These are phyloP conservation scores for Trematomus bernacchii DNA, from an alignment of 2,797 vertebrate species.

Conservation along the genomic window DNA sequence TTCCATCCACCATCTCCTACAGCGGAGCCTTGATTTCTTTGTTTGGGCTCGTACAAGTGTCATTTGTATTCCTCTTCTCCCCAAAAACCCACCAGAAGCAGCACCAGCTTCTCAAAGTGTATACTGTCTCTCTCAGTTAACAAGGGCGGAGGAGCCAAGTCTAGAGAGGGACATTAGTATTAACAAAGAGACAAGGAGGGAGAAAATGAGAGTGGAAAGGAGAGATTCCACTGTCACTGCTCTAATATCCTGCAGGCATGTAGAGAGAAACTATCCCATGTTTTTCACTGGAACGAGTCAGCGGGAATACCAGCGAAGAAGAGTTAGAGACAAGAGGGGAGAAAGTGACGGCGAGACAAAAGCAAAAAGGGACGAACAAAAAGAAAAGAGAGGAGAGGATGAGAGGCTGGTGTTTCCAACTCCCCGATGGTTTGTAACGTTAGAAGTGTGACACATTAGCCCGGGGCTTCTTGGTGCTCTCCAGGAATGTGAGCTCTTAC, in stretches of 20 bases:
- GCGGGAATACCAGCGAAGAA: constrained; percentile 14
- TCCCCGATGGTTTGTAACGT: constrained; percentile 71
- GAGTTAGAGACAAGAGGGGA: constrained; percentile 15
- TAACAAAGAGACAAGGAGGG: constrained; percentile 8
- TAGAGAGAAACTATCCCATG: constrained; percentile 18
- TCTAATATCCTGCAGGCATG: constrained; percentile 45
- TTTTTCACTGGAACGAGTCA: constrained; percentile 27
- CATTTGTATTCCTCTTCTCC: constrained; percentile 7
- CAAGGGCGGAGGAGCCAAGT: constrained; percentile 7
- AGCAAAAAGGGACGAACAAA: neutral
- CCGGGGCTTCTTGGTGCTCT: constrained; percentile 67
- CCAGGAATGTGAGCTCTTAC: constrained; percentile 72
- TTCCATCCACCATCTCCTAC: neutral
- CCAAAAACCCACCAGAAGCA: constrained; percentile 31
- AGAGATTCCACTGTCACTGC: constrained; percentile 41
- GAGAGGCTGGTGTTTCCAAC: constrained; percentile 61
- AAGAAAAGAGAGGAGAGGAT: constrained; percentile 41
- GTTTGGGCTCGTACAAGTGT: constrained; percentile 19
- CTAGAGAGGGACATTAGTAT: constrained; percentile 41
- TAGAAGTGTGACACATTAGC: constrained; percentile 73
- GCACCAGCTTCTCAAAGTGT: constrained; percentile 18
- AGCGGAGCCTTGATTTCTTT: neutral
- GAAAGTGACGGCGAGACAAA: constrained; percentile 39
- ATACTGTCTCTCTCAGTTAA: constrained; percentile 13
- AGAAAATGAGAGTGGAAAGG: constrained; percentile 24